Percentiles rank a stretch among this genome's conserved stretches.
These are phyloP conservation scores for Tetramorium bicarinatum DNA, from an alignment of 2,888 invertebrate genomes.

Conservation along the genomic window DNA sequence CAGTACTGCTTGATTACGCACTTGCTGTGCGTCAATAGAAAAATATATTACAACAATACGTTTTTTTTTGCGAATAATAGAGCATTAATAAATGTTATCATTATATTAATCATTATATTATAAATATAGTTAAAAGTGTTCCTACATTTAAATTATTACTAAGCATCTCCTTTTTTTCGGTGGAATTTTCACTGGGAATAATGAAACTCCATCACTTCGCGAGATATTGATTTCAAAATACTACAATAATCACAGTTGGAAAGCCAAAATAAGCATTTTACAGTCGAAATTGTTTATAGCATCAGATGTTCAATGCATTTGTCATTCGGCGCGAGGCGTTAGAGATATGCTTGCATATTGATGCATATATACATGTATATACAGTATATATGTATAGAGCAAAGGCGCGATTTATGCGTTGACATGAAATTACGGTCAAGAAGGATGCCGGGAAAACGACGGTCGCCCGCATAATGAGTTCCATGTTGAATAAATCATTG, in stretches of 20 bases:
- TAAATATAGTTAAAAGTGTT: slow-evolving; percentile 6
- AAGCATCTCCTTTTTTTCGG: background rate
- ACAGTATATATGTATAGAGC: background rate
- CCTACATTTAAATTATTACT: background rate
- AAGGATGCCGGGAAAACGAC: slow-evolving; percentile 24
- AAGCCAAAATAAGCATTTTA: slow-evolving; percentile 9
- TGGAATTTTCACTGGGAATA: background rate
- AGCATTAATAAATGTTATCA: background rate
- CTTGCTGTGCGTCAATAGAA: background rate
- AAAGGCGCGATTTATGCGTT: slow-evolving; percentile 1
- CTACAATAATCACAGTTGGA: background rate
- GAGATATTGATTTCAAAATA: background rate
- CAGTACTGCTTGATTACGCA: background rate
- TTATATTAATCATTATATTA: background rate
- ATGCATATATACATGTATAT: background rate
- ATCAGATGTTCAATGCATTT: slow-evolving; percentile 8
- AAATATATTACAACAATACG: background rate
- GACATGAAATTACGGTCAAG: slow-evolving; percentile 36
- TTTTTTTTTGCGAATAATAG: background rate
- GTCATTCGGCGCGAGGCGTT: slow-evolving; percentile 1
- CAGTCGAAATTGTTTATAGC: background rate
- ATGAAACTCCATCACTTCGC: background rate
- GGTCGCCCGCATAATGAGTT: slow-evolving; percentile 32
- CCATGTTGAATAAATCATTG: slow-evolving; percentile 46
- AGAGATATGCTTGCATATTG: slow-evolving; percentile 20